Base-by-base conservation (phyloP, 2,113 vertebrate species). In the Mixornis gularis region DNA sequence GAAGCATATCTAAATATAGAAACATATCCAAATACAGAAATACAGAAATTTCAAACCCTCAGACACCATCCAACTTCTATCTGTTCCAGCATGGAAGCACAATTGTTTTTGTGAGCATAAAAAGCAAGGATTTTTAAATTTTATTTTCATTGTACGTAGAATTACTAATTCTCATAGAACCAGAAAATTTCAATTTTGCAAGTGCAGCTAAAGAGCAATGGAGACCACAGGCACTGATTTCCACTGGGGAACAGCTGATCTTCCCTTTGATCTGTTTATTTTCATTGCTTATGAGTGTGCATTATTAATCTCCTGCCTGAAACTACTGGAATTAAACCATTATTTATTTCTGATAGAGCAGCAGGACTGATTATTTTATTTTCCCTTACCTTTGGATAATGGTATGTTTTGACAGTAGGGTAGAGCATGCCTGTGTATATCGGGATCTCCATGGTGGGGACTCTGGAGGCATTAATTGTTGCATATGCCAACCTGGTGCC, bases 401-500 rank as follows among this genome's bases (percentile, higher is more conserved):
- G 99, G 81, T 99, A 99, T 1, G 98, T 97, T 94, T 98, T 99
- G 65, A 98, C 98, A 1, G 97, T 98, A 2, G 99, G 99, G 97
- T 99, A 99, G 7, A 96, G 43, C 5, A 97, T 97, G 70, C 98
- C 98, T 0, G 99, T 99, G 80, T 99, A 99, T 77, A 98, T 98
- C 0, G 98, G 99, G 55, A 99, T 98, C 95, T 99, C 99, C 99
- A 99, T 99, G 78, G 95, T 95, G 29, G 99, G 99, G 44, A 99
- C 99, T 82, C 98, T 97, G 29, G 98, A 98, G 95, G 99, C 98
- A 16, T 99, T 99, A 96, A 99, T 99, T 83, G 99, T 99, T 90
- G 98, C 98, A 4, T 99, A 99, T 1, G 99, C 99, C 25, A 99
- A 90, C 90, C 99, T 96, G 7, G 99, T 98, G 7, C 99, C 99